Percentiles rank a stretch among this genome's conserved stretches.
Evolutionary conservation across 30 jellyfish, hydroid and myxozoan species (phyloP).

Genomic region (Chrysaora quinquecirrha): DNA sequence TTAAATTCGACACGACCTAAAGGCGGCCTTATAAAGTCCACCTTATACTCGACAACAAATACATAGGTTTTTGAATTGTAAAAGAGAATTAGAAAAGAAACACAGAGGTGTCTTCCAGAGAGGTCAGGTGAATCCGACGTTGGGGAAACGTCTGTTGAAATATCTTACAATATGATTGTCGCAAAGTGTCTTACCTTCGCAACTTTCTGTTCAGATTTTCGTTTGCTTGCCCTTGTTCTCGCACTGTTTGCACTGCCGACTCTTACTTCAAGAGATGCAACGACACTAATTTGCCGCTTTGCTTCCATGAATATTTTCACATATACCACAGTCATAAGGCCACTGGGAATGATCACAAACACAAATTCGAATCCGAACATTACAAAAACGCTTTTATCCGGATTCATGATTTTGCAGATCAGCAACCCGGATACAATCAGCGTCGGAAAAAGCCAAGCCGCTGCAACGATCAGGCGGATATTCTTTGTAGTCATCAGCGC

Average conservation of each 20-base stretch:
- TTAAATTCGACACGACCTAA: too few species aligned
- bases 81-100: too few species aligned
- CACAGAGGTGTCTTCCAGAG: too few species aligned
- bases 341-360: slow-evolving; percentile 68
- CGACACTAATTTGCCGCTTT: slow-evolving; percentile 49
- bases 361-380: slow-evolving; percentile 40
- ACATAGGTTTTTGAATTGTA: too few species aligned
- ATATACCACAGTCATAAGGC: slow-evolving; percentile 40
- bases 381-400: background rate
- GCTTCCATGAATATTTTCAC: slow-evolving; percentile 63
- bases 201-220: slow-evolving; percentile 63
- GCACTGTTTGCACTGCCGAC: slow-evolving; percentile 3
- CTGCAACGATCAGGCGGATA: slow-evolving; percentile 30
- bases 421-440: slow-evolving; percentile 20
- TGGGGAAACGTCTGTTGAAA: too few species aligned
- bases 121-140: too few species aligned
- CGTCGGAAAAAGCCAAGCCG: slow-evolving; percentile 72
- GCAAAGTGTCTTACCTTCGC: slow-evolving; percentile 51
- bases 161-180: too few species aligned
- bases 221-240: slow-evolving; percentile 26
- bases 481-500: slow-evolving; percentile 67
- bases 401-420: slow-evolving; percentile 16
- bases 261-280: slow-evolving; percentile 39
- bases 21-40: too few species aligned
- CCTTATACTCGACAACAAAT: too few species aligned